phyloP scores from a whole-genome alignment of 2,888 invertebrate genomes.

The Drosophila merina region DNA sequence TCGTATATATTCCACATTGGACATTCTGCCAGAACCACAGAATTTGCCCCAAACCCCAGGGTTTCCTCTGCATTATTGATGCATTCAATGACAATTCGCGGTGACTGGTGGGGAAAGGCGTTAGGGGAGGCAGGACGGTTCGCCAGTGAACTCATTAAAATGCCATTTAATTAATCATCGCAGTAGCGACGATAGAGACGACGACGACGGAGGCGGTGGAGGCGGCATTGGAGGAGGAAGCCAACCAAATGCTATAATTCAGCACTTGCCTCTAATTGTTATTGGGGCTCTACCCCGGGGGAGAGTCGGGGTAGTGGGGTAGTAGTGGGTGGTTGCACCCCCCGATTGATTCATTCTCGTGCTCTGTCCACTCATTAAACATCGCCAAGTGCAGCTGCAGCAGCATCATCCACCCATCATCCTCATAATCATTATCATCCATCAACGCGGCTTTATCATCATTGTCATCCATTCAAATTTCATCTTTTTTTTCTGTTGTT shows the following conservation, averaged over 20 bases:
- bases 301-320: background rate
- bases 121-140: conserved; percentile 22
- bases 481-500: background rate
- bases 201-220: conserved; percentile 34
- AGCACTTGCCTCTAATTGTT: conserved; percentile 65
- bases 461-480: background rate
- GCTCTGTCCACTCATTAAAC: conserved; percentile 43
- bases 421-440: conserved; percentile 20
- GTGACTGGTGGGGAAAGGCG: background rate
- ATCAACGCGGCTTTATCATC: conserved; percentile 20
- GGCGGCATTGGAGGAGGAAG: conserved; percentile 40
- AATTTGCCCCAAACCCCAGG: background rate
- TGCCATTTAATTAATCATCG: conserved; percentile 81
- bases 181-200: conserved; percentile 23
- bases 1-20: conserved; percentile 50
- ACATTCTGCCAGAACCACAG: conserved; percentile 36
- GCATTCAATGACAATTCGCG: conserved; percentile 64
- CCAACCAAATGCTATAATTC: conserved; percentile 75
- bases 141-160: conserved; percentile 79
- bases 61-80: conserved; percentile 59
- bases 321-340: conserved; percentile 10
- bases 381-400: conserved; percentile 28
- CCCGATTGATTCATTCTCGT: conserved; percentile 32
- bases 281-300: conserved; percentile 17
- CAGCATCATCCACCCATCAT: conserved; percentile 19